Base-by-base conservation (phyloP, 2,113 vertebrate genomes). In the Solenodon paradoxus region DNA sequence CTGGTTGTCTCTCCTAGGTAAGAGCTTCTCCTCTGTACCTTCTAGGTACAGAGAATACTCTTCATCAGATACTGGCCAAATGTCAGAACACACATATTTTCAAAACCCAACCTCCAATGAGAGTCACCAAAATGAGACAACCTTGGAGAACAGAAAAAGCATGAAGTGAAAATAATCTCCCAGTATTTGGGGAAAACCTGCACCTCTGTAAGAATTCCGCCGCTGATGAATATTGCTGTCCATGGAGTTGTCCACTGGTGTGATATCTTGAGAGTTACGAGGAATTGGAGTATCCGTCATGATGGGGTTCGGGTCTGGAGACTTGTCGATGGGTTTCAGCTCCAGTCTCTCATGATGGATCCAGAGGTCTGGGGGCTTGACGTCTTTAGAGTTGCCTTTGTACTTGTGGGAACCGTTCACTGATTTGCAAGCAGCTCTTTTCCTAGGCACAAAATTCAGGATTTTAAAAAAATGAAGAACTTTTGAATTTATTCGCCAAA, bases 281-380 rank as follows among this genome's bases (percentile, higher is more conserved):
- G 99, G 99, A 97, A 99, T 99, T 10, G 99, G 99, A 5, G 99
- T 99, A 84, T 99, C 99, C 0, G 99, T 99, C 99, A 99, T 99
- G 97, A 99, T 99, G 0, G 99, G 99, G 96, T 99, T 99, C 87
- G 99, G 99, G 80, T 99, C 99, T 0, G 99, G 99, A 24, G 99
- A 99, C 95, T 99, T 99, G 96, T 99, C 99, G 13, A 99, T 99
- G 72, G 99, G 99, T 85, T 99, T 99, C 47, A 99, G 98, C 92
- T 99, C 99, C 94, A 99, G 98, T 57, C 99, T 98, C 97, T 99
- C 99, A 0, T 99, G 99, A 89, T 99, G 99, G 96, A 99, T 99
- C 99, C 99, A 99, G 20, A 99, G 99, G 95, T 99, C 99, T 0
- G 99, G 99, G 1, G 99, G 99, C 59, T 99, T 99, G 87, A 99